A percentile compares a stretch with the other conserved stretches of the same genome.
phyloP scores from a whole-genome alignment of 2,113 vertebrate species.

The Sphaerodactylus townsendi region DNA sequence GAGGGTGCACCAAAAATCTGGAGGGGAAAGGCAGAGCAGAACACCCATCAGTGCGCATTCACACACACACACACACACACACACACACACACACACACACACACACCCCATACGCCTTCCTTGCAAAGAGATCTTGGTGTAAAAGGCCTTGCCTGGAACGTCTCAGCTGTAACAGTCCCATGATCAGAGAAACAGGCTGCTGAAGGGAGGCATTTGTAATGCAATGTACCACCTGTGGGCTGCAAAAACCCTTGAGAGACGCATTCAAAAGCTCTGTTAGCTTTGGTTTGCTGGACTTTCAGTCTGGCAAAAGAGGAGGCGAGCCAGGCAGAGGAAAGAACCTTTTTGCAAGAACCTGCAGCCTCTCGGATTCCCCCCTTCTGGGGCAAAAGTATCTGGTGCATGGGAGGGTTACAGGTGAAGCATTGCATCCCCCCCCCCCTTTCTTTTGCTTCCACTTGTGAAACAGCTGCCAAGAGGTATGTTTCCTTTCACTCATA shows the following conservation, averaged over 20 bases:
- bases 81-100: too few species aligned
- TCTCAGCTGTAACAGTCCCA: accelerated
- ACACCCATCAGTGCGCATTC: not conserved
- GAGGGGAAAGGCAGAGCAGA: accelerated
- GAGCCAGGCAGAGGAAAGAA: not conserved
- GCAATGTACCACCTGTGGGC: slow-evolving; percentile 6
- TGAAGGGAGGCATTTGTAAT: slow-evolving; percentile 24
- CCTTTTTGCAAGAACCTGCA: not conserved
- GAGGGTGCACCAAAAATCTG: accelerated
- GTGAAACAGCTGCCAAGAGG: not conserved
- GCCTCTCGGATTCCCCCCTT: accelerated
- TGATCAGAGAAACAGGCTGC: not conserved
- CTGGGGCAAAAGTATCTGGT: accelerated
- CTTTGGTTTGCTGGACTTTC: accelerated
- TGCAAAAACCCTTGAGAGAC: slow-evolving; percentile 22
- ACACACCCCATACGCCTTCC: too few species aligned
- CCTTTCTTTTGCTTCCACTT: not conserved
- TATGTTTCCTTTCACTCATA: not conserved
- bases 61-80: accelerated
- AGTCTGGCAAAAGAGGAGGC: not conserved
- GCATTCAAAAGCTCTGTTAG: slow-evolving; percentile 9
- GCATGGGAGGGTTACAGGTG: not conserved
- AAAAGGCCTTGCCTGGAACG: not conserved
- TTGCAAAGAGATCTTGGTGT: accelerated
- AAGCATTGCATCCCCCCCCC: not conserved